Evolutionary conservation across 2,113 vertebrate genomes (phyloP).

Genomic region (Chloebia gouldiae): DNA sequence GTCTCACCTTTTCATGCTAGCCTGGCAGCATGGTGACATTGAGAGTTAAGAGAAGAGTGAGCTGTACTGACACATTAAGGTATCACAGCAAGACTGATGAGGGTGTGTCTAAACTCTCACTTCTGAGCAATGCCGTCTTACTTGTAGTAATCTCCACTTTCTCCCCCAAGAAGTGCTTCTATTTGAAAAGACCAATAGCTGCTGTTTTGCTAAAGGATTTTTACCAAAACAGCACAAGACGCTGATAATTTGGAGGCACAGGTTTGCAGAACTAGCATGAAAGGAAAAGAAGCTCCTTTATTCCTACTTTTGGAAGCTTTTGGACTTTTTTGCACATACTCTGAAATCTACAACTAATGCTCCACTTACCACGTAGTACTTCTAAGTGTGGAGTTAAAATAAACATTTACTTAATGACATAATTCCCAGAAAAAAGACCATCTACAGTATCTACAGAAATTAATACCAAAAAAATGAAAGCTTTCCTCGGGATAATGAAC

Average conservation of each 20-base stretch:
- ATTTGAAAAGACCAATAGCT: background rate
- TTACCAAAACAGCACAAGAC: background rate
- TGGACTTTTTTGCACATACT: background rate
- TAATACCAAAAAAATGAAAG: background rate
- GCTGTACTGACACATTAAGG: background rate
- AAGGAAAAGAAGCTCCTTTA: background rate
- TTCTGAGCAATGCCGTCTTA: background rate
- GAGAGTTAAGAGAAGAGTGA: background rate
- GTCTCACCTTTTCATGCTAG: background rate
- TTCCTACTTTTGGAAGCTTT: background rate
- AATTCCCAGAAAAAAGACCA: background rate
- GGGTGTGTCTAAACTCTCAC: background rate
- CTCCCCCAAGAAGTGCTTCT: background rate
- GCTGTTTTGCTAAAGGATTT: background rate
- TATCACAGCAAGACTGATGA: background rate
- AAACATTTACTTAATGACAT: background rate
- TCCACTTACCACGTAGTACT: background rate
- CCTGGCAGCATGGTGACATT: background rate
- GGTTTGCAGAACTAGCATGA: background rate
- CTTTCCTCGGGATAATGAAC: background rate
- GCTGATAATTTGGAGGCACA: background rate
- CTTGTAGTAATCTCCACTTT: background rate
- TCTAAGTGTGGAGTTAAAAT: background rate
- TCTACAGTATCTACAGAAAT: background rate
- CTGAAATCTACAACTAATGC: background rate